A percentile compares a stretch with the other conserved stretches of the same genome.
Evolutionary conservation across 2,888 invertebrate genomes (phyloP).

Genomic region (Blastobasis adustella): DNA sequence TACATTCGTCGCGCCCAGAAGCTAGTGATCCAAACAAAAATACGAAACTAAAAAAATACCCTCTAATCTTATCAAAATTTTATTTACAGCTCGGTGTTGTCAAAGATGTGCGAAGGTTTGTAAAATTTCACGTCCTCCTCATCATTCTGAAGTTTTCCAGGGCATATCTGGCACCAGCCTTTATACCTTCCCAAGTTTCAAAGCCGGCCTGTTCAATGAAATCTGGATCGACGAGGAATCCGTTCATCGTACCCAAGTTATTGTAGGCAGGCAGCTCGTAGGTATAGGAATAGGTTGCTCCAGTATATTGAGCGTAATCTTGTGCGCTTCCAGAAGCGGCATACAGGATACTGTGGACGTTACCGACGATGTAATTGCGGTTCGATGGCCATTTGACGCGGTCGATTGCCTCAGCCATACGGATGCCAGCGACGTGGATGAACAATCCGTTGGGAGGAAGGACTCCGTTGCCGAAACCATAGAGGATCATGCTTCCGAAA

Average conservation of each 20-base stretch:
- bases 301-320: conserved; percentile 74
- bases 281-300: conserved; percentile 73
- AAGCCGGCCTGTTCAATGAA: conserved; percentile 73
- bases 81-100: neutral
- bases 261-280: conserved; percentile 72
- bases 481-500: conserved; percentile 78
- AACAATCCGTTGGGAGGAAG: conserved; percentile 63
- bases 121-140: neutral
- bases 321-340: conserved; percentile 77
- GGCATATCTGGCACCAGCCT: conserved; percentile 57
- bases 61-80: neutral
- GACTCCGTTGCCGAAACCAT: conserved; percentile 44
- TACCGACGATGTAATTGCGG: conserved; percentile 65
- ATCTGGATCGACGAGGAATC: conserved; percentile 72
- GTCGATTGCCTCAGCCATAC: conserved; percentile 59
- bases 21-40: neutral
- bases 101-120: neutral
- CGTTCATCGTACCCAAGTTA: conserved; percentile 36
- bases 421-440: conserved; percentile 48
- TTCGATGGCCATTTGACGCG: conserved; percentile 53
- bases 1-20: neutral
- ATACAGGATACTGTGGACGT: conserved; percentile 62
- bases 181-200: conserved; percentile 77
- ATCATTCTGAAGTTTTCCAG: conserved; percentile 14
- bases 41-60: neutral